Evolutionary conservation across 2,113 vertebrate genomes (phyloP).

Genomic region (Xyrauchen texanus): DNA sequence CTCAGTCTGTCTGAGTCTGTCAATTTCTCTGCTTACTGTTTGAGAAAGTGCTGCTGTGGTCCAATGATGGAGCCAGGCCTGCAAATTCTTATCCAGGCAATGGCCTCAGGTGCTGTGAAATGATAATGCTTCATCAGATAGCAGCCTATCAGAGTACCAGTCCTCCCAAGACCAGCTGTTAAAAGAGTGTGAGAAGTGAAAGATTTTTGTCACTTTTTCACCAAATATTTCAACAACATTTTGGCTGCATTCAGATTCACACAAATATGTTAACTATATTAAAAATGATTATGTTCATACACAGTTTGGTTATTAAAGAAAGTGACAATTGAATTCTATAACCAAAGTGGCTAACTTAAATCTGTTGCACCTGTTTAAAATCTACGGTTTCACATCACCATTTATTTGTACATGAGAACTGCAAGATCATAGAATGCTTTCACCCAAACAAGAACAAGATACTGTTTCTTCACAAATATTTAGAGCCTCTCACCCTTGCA

Average conservation of each 20-base stretch:
- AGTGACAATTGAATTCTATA: too few species aligned
- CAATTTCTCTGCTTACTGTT: constrained; percentile 79
- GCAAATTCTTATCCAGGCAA: constrained; percentile 90
- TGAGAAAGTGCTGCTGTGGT: constrained; percentile 90
- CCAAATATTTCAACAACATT: not conserved
- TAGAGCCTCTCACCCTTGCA: constrained; percentile 85
- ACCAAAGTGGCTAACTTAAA: too few species aligned
- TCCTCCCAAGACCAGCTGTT: constrained; percentile 88
- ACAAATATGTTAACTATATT: too few species aligned
- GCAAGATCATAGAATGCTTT: too few species aligned
- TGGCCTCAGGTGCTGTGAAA: constrained; percentile 87
- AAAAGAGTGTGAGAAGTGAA: constrained; percentile 22
- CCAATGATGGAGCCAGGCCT: constrained; percentile 91
- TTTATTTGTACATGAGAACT: too few species aligned
- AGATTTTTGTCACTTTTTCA: not conserved
- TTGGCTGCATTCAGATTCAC: too few species aligned
- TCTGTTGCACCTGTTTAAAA: too few species aligned
- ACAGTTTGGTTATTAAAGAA: too few species aligned
- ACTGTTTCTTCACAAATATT: not conserved
- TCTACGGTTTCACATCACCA: too few species aligned
- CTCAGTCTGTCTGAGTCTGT: not conserved
- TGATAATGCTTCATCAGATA: constrained; percentile 93
- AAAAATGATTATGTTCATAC: too few species aligned
- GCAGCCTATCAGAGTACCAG: constrained; percentile 89
- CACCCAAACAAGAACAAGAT: not conserved